A percentile compares a stretch with the other conserved stretches of the same genome.
These are phyloP conservation scores for Drosophila lacicola DNA, from an alignment of 2,888 invertebrate genomes.

Conservation along the genomic window DNA sequence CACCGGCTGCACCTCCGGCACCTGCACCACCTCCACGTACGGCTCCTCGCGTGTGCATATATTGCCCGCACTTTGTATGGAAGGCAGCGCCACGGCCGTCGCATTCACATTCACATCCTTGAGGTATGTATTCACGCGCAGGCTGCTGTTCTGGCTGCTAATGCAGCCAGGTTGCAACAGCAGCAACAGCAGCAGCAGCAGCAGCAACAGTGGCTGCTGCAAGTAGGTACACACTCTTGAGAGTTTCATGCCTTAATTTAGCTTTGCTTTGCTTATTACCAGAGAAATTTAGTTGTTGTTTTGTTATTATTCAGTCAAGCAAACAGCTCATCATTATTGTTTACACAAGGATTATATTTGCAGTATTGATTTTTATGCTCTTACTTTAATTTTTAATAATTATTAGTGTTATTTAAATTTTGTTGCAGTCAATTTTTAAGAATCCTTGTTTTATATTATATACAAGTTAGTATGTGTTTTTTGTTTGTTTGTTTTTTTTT, in stretches of 20 bases:
- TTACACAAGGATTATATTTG: too few species aligned
- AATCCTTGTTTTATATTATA: background rate
- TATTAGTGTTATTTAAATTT: background rate
- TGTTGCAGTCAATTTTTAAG: background rate
- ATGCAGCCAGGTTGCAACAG: constrained; percentile 20
- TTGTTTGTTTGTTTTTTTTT: too few species aligned
- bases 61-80: constrained; percentile 65
- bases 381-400: background rate
- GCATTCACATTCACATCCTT: constrained; percentile 65
- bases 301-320: background rate
- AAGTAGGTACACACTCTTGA: constrained; percentile 3
- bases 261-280: background rate
- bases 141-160: constrained; percentile 56
- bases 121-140: constrained; percentile 69
- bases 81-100: constrained; percentile 47
- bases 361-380: background rate
- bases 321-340: too few species aligned
- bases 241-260: constrained; percentile 24
- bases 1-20: constrained; percentile 87
- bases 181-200: constrained; percentile 32
- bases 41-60: constrained; percentile 84
- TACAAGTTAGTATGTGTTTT: too few species aligned
- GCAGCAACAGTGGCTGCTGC: constrained; percentile 13
- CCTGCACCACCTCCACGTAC: constrained; percentile 86
- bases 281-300: background rate